Evolutionary conservation across 1,140 invertebrate species (phyloP).

Genomic region (Drosophila melanica): DNA sequence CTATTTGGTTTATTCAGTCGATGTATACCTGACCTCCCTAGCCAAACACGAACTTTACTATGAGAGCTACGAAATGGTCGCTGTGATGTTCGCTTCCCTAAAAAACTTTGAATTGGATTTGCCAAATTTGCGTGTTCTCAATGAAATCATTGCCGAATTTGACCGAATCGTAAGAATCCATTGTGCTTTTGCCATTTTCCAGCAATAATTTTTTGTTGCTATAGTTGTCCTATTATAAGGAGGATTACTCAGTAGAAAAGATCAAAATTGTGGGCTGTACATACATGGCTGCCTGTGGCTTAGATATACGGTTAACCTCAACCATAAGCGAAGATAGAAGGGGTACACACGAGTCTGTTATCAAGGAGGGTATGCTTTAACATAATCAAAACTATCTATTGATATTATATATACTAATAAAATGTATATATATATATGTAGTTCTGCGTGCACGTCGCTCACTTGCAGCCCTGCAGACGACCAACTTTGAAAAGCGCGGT

Average conservation of each 20-base stretch:
- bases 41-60: constrained; percentile 91
- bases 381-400: too few species aligned
- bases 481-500: not conserved
- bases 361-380: constrained; percentile 13
- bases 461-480: not conserved
- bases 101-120: constrained; percentile 88
- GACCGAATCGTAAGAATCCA: constrained; percentile 86
- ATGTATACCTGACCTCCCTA: constrained; percentile 89
- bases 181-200: not conserved
- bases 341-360: not conserved
- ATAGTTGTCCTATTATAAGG: constrained; percentile 36
- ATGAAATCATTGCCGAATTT: constrained; percentile 95
- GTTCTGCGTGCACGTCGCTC: constrained; percentile 16
- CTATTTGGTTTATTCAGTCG: constrained; percentile 85
- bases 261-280: constrained; percentile 97
- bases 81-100: constrained; percentile 96
- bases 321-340: not conserved
- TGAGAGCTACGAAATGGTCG: constrained; percentile 92
- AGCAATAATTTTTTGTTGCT: not conserved
- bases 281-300: constrained; percentile 96
- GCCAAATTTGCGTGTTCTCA: constrained; percentile 90
- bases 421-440: not conserved
- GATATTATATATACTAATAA: not conserved
- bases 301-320: constrained; percentile 85
- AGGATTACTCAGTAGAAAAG: constrained; percentile 87